Base-by-base conservation (phyloP, 2,797 vertebrate genomes). In the Megalops cyprinoides region DNA sequence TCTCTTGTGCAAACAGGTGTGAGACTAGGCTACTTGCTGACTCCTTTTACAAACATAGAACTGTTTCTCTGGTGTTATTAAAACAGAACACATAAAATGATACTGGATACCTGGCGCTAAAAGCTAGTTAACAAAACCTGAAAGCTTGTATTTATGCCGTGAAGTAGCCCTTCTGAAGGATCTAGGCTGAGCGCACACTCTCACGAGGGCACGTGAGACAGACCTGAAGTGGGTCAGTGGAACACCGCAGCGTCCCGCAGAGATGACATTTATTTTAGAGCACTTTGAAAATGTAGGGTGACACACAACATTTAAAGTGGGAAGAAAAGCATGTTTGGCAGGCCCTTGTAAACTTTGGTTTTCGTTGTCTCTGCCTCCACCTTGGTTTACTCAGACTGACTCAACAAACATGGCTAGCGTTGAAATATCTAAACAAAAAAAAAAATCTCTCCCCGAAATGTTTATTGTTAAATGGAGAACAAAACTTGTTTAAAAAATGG, bases 151-250 rank as follows among this genome's bases (percentile, higher is more conserved):
- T 1, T 67, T 31, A 37, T 10, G 71, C 58, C 62, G 18, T 31
- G 73, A 48, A 65, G 71, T 6, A 25, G 71, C 14, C 65, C 62
- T 76, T 37, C 28, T 76, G 51, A 81, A 56, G 79, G 74, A 85
- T 81, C 58, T 82, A 74, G 84, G 84, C 60, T 79, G 82, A 76
- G 76, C 18, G 20, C 82, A 69, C 14, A 44, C 51, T 60, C 56
- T 55, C 58, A 77, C 80, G 69, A 42, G 71, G 55, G 46, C 48
- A 58, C 28, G 34, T 0, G 34, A 48, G 58, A 73, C 31, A 76
- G 46, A 78, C 73, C 56, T n/a, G 31, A 87, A 85, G 67, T 86
- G 82, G 83, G 87, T 82, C 84, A 84, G 58, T 78, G 69, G 56
- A 78, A 74, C 82, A 39, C 48, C 34, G 18, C 15, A 23, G 69